Conservation (phyloP, 2,797 vertebrate species). For the Chelmon rostratus region DNA sequence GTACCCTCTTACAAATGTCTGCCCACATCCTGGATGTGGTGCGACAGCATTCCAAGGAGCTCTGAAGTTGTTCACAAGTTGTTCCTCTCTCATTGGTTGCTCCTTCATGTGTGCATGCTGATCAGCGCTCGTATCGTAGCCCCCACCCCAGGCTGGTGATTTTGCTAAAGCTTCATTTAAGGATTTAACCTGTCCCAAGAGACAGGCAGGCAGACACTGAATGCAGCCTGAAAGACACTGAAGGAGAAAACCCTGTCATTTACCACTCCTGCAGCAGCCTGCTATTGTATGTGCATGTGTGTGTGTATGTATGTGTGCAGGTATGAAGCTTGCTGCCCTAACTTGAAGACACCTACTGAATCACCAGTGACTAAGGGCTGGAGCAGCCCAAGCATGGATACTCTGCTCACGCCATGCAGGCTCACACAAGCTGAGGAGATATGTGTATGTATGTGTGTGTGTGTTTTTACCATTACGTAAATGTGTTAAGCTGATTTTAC, state of each 20-base stretch:
- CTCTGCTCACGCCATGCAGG: slow-evolving; percentile 72
- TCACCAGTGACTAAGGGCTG: slow-evolving; percentile 80
- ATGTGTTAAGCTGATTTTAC: slow-evolving; percentile 37
- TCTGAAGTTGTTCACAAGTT: slow-evolving; percentile 14
- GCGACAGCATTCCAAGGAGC: slow-evolving; percentile 35
- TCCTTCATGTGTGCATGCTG: not conserved
- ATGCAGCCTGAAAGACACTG: slow-evolving; percentile 11
- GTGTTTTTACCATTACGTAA: slow-evolving; percentile 15
- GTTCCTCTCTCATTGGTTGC: not conserved
- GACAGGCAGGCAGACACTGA: slow-evolving; percentile 18
- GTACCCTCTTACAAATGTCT: slow-evolving; percentile 1
- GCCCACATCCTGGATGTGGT: slow-evolving; percentile 26
- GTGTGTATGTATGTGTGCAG: slow-evolving; percentile 21
- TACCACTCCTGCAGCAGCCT: slow-evolving; percentile 34
- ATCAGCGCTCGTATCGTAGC: not conserved
- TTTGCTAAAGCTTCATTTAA: slow-evolving; percentile 15
- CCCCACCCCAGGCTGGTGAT: not conserved
- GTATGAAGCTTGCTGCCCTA: slow-evolving; percentile 71
- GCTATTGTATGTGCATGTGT: slow-evolving; percentile 18
- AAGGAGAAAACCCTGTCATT: slow-evolving; percentile 41
- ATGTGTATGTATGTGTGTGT: slow-evolving; percentile 28
- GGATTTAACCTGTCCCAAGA: slow-evolving; percentile 13
- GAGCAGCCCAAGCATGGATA: slow-evolving; percentile 57
- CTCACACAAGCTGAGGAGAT: slow-evolving; percentile 46
- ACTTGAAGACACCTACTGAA: slow-evolving; percentile 78